A percentile compares a stretch with the other conserved stretches of the same genome.
Conservation (phyloP, 2,888 invertebrate species). For the Mongoloraphidia duomilia region DNA sequence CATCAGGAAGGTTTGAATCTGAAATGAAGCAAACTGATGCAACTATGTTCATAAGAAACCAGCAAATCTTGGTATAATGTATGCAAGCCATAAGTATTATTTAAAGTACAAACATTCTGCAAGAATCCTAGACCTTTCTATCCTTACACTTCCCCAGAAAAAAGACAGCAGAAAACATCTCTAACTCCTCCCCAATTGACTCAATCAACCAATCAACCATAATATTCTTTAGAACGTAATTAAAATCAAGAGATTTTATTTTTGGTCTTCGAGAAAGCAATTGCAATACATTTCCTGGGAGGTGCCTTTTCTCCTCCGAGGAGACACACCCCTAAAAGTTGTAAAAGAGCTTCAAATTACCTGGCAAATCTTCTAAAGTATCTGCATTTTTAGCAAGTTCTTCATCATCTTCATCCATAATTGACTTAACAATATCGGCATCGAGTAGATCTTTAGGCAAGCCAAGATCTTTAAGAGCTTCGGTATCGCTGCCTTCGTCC, state of each 20-base stretch:
- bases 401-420: slow-evolving; percentile 47
- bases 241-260: slow-evolving; percentile 1
- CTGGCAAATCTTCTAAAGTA: slow-evolving; percentile 33
- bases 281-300: too few relatives aligned
- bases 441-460: slow-evolving; percentile 48
- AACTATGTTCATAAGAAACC: not conserved
- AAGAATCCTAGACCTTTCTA: too few relatives aligned
- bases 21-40: slow-evolving; percentile 9
- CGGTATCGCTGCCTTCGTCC: slow-evolving; percentile 38
- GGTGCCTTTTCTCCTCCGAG: too few relatives aligned
- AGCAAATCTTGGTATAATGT: too few relatives aligned
- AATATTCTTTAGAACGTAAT: not conserved
- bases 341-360: slow-evolving; percentile 14
- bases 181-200: too few relatives aligned
- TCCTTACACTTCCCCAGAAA: too few relatives aligned
- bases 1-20: slow-evolving; percentile 28
- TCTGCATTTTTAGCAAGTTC: slow-evolving; percentile 36
- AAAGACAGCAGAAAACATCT: too few relatives aligned
- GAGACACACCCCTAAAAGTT: too few relatives aligned
- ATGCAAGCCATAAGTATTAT: too few relatives aligned
- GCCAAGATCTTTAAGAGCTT: slow-evolving; percentile 48
- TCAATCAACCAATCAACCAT: too few relatives aligned
- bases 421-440: slow-evolving; percentile 49
- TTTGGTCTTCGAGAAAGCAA: not conserved
- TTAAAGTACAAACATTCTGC: too few relatives aligned